Evolutionary conservation across 2,888 invertebrate species (phyloP).

Genomic region (Dione juno): DNA sequence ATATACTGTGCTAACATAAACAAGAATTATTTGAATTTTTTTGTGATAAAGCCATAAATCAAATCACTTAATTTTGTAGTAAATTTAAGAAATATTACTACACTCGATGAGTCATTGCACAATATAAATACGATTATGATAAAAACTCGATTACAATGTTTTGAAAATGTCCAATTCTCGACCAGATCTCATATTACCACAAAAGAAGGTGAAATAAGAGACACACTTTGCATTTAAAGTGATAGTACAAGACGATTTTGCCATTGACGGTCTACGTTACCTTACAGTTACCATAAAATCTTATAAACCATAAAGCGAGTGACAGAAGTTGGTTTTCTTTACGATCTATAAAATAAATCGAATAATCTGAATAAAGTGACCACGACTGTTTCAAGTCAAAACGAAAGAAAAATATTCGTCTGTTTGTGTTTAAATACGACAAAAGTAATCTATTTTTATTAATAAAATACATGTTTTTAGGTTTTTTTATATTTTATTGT

Average conservation of each 20-base stretch:
- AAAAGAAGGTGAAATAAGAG: conserved; percentile 48
- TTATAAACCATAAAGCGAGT: conserved; percentile 78
- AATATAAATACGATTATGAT: conserved; percentile 43
- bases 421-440: conserved; percentile 36
- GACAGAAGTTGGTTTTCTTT: conserved; percentile 76
- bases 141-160: conserved; percentile 19
- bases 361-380: conserved; percentile 62
- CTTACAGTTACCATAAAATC: conserved; percentile 72
- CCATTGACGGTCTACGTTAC: conserved; percentile 65
- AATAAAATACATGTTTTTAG: not conserved
- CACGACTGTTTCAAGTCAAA: conserved; percentile 48
- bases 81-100: conserved; percentile 5
- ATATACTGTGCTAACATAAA: not conserved
- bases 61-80: not conserved
- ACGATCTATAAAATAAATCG: conserved; percentile 80
- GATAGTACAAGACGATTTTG: conserved; percentile 61
- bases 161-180: conserved; percentile 17
- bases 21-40: not conserved
- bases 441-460: not conserved
- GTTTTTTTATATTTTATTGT: not conserved
- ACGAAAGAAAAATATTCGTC: conserved; percentile 20
- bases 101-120: not conserved
- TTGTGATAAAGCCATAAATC: not conserved
- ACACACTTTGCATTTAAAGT: conserved; percentile 62
- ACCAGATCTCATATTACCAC: conserved; percentile 37